Evolutionary conservation across 2,888 invertebrate genomes (phyloP), one percentile per base, ranked within the genome.

Genomic region (Melitaea athalia): DNA sequence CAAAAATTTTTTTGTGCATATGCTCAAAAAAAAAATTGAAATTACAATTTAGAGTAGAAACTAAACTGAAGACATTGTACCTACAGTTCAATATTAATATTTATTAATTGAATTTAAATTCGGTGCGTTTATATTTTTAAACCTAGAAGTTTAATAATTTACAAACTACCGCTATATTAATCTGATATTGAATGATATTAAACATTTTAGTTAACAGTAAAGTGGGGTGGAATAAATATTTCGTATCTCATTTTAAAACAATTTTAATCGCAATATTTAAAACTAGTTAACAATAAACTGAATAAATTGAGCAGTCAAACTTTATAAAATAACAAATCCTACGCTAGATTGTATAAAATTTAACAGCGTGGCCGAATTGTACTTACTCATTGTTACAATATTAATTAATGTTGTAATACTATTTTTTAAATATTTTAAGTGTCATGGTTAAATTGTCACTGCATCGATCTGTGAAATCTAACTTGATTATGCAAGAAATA

Each of bases 201-300:
- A 24, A 24, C 1, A 2, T 24, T 24, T 24, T 24, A 24, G 24
- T 24, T 24, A 24, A 24, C 3, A 24, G 24, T 14, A 33, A n/a
- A 15, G 15, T 57, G 38, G 15, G 42, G 52, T 24, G 17, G 24
- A 52, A 31, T 43, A 59, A 59, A 59, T 49, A 47, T 43, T 45
- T 43, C 53, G 59, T 61, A 45, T 63, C 68, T 63, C 78, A 80
- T 76, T 57, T 42, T 79, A 77, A 80, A 78, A 77, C 76, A 77
- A 76, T 84, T 85, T 81, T 79, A 82, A 82, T 80, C 77, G 65
- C 73, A 78, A 75, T 75, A 82, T 77, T 81, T 91, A 92, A 78
- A 92, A 92, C 91, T 92, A 92, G 92, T 85, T 90, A 92, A 92
- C 92, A 91, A 91, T 79, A 80, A 82, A 82, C 78, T 70, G 73